Evolutionary conservation across 2,888 invertebrate species (phyloP).

Genomic region (Aradus depressus): DNA sequence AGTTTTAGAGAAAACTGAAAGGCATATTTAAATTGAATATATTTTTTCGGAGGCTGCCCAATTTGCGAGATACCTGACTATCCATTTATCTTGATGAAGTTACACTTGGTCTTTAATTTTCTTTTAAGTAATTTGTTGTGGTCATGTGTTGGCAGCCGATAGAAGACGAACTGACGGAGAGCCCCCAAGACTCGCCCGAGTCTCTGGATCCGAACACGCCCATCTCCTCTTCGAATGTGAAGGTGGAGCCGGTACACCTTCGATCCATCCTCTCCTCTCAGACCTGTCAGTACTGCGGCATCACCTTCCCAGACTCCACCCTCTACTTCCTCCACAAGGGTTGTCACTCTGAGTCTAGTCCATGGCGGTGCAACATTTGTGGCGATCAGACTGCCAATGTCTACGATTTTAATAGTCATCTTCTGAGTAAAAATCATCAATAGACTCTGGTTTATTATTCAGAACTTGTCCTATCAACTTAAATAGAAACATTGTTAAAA

Average conservation of each 20-base stretch:
- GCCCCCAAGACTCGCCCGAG: conserved; percentile 60
- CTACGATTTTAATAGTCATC: conserved; percentile 93
- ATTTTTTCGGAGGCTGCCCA: too few relatives aligned
- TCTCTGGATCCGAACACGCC: conserved; percentile 62
- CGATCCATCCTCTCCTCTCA: conserved; percentile 7
- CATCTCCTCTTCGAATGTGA: conserved; percentile 16
- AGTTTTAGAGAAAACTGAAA: too few relatives aligned
- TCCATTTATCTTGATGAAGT: too few relatives aligned
- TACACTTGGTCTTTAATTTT: too few relatives aligned
- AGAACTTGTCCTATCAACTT: too few relatives aligned
- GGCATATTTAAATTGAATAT: too few relatives aligned
- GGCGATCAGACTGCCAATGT: conserved; percentile 90
- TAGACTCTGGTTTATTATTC: conserved; percentile 1
- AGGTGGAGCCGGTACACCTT: conserved; percentile 1
- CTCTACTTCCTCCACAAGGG: conserved; percentile 95
- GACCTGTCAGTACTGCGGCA: conserved; percentile 80
- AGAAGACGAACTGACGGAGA: conserved; percentile 10
- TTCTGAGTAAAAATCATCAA: conserved; percentile 86
- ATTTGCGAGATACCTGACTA: too few relatives aligned
- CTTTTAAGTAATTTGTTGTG: too few relatives aligned
- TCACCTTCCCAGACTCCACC: conserved; percentile 90
- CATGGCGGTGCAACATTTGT: conserved; percentile 96
- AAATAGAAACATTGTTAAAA: too few relatives aligned
- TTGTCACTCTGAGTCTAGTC: conserved; percentile 93
- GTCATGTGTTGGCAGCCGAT: too few relatives aligned